Percentiles rank a stretch among this genome's conserved stretches.
phyloP scores from a whole-genome alignment of 2,888 invertebrate species.

The Brachynemurus nebulosus region DNA sequence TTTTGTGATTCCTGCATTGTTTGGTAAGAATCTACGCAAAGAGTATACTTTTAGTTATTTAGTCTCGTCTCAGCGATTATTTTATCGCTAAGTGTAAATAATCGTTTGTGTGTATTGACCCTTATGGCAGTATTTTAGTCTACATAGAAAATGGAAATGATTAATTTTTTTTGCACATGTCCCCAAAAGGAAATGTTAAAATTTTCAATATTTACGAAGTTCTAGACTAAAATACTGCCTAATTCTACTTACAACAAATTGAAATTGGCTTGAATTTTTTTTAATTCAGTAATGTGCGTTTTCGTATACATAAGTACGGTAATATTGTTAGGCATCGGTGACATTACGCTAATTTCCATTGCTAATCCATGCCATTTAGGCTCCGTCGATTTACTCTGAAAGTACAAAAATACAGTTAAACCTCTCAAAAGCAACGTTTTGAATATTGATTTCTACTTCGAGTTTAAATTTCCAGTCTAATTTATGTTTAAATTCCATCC shows the following conservation, averaged over 20 bases:
- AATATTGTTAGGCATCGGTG: slow-evolving; percentile 20
- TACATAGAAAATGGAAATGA: too few species aligned
- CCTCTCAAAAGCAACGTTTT: not conserved
- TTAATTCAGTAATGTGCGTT: slow-evolving; percentile 28
- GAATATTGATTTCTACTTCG: slow-evolving; percentile 23
- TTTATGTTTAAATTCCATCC: slow-evolving; percentile 21
- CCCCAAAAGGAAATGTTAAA: slow-evolving; percentile 15
- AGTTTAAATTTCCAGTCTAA: slow-evolving; percentile 33
- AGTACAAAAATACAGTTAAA: not conserved
- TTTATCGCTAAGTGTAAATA: too few species aligned
- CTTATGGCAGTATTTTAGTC: too few species aligned
- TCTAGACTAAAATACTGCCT: too few species aligned
- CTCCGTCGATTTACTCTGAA: slow-evolving; percentile 27
- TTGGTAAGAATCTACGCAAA: slow-evolving; percentile 18
- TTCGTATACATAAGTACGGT: slow-evolving; percentile 24
- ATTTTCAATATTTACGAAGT: slow-evolving; percentile 23
- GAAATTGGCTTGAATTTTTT: slow-evolving; percentile 25
- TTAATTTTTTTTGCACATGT: too few species aligned
- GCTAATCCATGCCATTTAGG: slow-evolving; percentile 23
- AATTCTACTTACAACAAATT: slow-evolving; percentile 22
- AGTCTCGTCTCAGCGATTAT: too few species aligned
- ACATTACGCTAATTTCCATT: slow-evolving; percentile 23
- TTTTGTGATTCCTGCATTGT: slow-evolving; percentile 24
- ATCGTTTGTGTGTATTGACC: too few species aligned
- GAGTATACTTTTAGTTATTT: too few species aligned